Evolutionary conservation across 2,888 invertebrate genomes (phyloP).

Genomic region (Beris morrisii): DNA sequence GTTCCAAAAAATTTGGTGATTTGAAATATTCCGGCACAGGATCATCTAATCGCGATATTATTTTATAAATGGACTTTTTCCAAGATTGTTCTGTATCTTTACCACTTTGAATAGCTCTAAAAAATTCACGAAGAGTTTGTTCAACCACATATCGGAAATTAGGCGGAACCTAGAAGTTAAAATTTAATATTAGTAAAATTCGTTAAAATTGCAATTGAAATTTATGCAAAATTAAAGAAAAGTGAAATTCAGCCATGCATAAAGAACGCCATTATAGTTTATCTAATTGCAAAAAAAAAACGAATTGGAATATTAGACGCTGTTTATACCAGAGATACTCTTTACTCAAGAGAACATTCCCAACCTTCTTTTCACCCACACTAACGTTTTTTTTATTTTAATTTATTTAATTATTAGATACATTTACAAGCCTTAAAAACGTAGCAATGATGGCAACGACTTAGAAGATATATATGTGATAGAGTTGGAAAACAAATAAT

Average conservation of each 20-base stretch:
- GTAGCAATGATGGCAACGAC: no score
- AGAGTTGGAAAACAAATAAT: no score
- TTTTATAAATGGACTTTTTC: slow-evolving; percentile 99
- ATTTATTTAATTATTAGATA: no score
- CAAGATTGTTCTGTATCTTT: slow-evolving; percentile 99
- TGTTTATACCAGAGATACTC: no score
- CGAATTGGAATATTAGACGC: background rate
- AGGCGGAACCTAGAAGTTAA: slow-evolving; percentile 80
- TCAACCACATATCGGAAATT: slow-evolving; percentile 97
- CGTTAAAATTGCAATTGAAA: slow-evolving; percentile 2
- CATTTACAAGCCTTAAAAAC: no score
- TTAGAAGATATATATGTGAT: no score
- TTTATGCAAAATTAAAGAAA: slow-evolving; percentile 28
- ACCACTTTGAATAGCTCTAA: slow-evolving; percentile 94
- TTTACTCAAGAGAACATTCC: no score
- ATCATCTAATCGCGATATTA: slow-evolving; percentile 98
- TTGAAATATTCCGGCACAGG: slow-evolving; percentile 99
- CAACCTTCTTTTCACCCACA: no score
- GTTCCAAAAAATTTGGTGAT: slow-evolving; percentile 98
- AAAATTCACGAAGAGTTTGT: slow-evolving; percentile 97
- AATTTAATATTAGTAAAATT: slow-evolving; percentile 34
- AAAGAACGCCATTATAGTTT: slow-evolving; percentile 15
- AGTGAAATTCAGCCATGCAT: slow-evolving; percentile 27
- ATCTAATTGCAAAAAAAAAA: background rate
- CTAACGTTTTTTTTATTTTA: no score